Evolutionary conservation across 2,113 vertebrate genomes (phyloP).

Genomic region (Gorsachius goisagi): DNA sequence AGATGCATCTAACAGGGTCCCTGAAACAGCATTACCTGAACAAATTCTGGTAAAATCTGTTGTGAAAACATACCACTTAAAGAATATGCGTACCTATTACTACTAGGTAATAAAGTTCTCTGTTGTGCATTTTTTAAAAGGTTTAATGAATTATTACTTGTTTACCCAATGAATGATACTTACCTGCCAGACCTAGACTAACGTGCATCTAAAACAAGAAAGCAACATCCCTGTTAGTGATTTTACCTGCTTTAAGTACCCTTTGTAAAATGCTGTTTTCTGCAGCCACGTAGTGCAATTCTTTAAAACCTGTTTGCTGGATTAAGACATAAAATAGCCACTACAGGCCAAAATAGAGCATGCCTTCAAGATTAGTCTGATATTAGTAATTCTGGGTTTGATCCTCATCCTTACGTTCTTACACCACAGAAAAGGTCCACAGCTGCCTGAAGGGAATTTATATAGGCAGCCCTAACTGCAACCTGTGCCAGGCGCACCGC

Average conservation of each 20-base stretch:
- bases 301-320: neutral
- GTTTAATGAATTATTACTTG: neutral
- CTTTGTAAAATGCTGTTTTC: neutral
- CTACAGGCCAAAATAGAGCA: neutral
- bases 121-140: neutral
- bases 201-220: neutral
- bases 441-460: neutral
- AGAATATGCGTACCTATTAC: neutral
- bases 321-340: neutral
- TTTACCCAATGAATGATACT: neutral
- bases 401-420: neutral
- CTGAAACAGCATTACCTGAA: neutral
- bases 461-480: neutral
- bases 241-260: neutral
- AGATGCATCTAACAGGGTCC: neutral
- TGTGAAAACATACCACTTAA: neutral
- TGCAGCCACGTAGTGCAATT: neutral
- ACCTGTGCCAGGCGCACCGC: neutral
- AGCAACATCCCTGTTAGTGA: neutral
- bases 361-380: too few species aligned
- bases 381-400: neutral
- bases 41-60: neutral
- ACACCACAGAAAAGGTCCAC: neutral
- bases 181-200: neutral
- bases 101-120: neutral